Conservation (phyloP, 2,797 vertebrate species). For the Sibirionetta formosa region DNA sequence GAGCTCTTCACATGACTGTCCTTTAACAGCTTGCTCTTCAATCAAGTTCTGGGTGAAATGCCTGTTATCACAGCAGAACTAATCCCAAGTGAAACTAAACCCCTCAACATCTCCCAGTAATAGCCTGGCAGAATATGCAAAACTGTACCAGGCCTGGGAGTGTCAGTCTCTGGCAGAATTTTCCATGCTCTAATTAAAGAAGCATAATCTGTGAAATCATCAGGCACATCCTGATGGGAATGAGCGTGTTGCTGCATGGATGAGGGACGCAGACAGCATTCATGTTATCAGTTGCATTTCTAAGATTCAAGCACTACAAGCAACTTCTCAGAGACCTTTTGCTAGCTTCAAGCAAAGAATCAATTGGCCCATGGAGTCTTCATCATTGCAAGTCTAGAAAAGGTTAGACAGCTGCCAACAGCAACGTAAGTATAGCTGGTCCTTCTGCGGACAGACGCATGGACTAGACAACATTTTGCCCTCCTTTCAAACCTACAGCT, state of each 20-base stretch:
- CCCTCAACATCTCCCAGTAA: constrained; percentile 16
- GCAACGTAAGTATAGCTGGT: neutral
- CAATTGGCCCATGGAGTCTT: neutral
- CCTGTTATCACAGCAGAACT: neutral
- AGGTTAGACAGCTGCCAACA: constrained; percentile 30
- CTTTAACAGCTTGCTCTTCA: neutral
- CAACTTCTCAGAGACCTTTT: neutral
- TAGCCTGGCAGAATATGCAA: neutral
- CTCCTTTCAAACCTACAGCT: neutral
- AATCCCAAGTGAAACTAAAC: neutral
- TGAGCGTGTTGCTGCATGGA: neutral
- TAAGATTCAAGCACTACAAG: neutral
- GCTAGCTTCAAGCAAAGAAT: neutral
- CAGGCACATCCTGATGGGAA: neutral
- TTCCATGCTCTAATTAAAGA: constrained; percentile 52
- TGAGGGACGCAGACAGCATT: neutral
- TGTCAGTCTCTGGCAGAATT: constrained; percentile 4
- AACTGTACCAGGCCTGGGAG: neutral
- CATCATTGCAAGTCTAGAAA: neutral
- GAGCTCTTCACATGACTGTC: neutral
- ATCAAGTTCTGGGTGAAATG: neutral
- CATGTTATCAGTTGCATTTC: constrained; percentile 1
- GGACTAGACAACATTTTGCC: neutral
- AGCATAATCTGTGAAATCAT: constrained; percentile 35
- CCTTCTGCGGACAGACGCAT: neutral